These are phyloP conservation scores for Paragorgia papillata DNA, from an alignment of 92 coral and sea anemone genomes.

Conservation along the genomic window DNA sequence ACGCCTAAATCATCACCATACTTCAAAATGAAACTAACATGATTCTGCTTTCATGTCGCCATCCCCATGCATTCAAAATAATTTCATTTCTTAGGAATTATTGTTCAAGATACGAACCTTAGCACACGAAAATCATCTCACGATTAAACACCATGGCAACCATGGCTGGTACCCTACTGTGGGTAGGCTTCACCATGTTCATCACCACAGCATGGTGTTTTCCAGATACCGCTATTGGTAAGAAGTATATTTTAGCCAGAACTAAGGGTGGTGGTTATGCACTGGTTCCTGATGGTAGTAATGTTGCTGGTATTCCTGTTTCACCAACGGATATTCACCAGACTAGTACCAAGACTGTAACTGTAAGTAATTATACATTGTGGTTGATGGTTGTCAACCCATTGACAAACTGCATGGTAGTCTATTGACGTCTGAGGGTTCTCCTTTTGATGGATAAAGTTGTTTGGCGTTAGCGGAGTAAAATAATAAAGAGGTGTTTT, in stretches of 20 bases:
- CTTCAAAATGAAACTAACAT: too few species aligned
- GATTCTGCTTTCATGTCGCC: too few species aligned
- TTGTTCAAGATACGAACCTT: neutral
- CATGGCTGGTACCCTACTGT: neutral
- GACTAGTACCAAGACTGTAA: neutral
- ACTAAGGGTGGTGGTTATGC: constrained; percentile 26
- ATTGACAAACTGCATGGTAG: too few species aligned
- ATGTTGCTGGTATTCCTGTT: constrained; percentile 12
- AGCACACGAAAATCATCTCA: neutral
- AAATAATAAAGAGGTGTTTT: too few species aligned
- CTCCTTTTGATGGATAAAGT: too few species aligned
- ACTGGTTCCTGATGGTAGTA: constrained; percentile 16
- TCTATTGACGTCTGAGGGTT: too few species aligned
- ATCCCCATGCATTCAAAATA: neutral
- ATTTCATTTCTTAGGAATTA: neutral
- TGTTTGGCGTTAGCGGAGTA: too few species aligned
- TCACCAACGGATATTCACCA: neutral
- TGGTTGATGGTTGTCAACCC: too few species aligned
- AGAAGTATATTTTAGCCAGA: constrained; percentile 28
- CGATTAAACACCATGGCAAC: neutral
- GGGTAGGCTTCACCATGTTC: neutral
- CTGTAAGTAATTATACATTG: too few species aligned
- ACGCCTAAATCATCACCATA: too few species aligned
- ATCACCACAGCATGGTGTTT: constrained; percentile 6
- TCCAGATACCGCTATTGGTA: constrained; percentile 39